These are phyloP conservation scores for Pentamera pediparva DNA, from an alignment of 53 echinoderm and acorn worm species.

Conservation along the genomic window DNA sequence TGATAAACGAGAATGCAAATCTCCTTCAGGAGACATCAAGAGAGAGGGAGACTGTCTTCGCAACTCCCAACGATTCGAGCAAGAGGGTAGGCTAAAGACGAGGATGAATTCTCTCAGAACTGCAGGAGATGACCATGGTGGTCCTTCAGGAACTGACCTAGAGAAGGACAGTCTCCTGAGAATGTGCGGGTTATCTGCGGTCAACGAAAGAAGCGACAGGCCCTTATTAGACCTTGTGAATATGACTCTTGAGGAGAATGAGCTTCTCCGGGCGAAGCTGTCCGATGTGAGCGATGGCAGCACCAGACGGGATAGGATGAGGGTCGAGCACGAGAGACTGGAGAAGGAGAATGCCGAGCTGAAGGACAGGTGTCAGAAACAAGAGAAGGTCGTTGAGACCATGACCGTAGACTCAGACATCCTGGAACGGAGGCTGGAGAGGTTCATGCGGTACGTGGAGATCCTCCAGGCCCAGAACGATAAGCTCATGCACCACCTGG, in stretches of 20 bases:
- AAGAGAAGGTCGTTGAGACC: neutral
- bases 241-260: neutral
- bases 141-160: too few relatives aligned
- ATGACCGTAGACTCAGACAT: neutral
- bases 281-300: neutral
- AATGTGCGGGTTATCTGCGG: too few relatives aligned
- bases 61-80: too few relatives aligned
- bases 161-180: too few relatives aligned
- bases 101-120: neutral
- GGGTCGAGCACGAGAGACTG: too few relatives aligned
- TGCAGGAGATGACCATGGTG: neutral
- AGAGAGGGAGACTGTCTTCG: neutral
- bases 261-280: slow-evolving; percentile 33
- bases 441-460: slow-evolving; percentile 13
- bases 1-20: slow-evolving; percentile 13
- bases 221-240: slow-evolving; percentile 16
- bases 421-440: neutral
- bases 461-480: slow-evolving; percentile 10
- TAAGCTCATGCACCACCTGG: slow-evolving; percentile 9
- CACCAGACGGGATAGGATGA: neutral
- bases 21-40: neutral
- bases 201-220: slow-evolving; percentile 49
- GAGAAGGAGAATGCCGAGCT: neutral
- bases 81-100: slow-evolving; percentile 50
- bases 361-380: neutral